phyloP scores from a whole-genome alignment of 2,113 vertebrate genomes.

The Cochlearius cochlearius region DNA sequence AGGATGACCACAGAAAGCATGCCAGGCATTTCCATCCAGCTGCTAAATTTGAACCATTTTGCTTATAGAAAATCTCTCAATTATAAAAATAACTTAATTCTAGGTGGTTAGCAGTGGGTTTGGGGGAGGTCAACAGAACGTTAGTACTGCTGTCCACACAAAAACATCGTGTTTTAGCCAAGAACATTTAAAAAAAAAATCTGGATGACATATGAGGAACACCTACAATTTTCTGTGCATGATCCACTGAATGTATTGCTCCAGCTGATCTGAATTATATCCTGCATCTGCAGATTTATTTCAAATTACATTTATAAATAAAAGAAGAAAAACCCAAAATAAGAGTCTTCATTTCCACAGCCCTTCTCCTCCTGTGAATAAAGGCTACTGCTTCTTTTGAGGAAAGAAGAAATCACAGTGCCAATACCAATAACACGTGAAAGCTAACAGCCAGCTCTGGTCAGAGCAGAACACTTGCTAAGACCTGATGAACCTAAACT shows the following conservation, averaged over 20 bases:
- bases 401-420: not conserved
- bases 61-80: not conserved
- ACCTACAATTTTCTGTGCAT: not conserved
- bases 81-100: conserved; percentile 42
- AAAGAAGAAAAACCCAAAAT: not conserved
- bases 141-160: not conserved
- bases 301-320: not conserved
- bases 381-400: not conserved
- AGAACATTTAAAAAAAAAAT: not conserved
- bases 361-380: not conserved
- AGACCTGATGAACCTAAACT: not conserved
- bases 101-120: not conserved
- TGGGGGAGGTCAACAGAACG: not conserved
- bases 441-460: not conserved
- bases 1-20: not conserved
- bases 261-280: conserved; percentile 13
- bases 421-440: not conserved
- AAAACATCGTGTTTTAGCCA: not conserved
- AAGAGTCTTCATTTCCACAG: not conserved
- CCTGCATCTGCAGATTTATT: conserved; percentile 20
- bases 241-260: not conserved
- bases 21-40: conserved; percentile 1
- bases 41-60: conserved; percentile 13
- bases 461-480: not conserved
- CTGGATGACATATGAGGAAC: not conserved